phyloP scores from a whole-genome alignment of 2,113 vertebrate genomes.

The Brachionichthys hirsutus region DNA sequence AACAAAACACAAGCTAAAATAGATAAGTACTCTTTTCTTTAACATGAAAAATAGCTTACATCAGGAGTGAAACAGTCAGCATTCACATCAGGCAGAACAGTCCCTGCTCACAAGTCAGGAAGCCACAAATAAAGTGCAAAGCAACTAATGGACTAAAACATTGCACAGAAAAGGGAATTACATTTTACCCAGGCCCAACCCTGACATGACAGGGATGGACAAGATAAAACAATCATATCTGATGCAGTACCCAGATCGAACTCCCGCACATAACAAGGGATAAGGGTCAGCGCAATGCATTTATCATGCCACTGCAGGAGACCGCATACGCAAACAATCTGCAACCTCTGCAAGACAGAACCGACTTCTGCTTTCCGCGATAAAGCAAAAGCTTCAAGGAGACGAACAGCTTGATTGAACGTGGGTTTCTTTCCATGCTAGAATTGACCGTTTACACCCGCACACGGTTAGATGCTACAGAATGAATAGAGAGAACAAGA shows the following conservation, averaged over 20 bases:
- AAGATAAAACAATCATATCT: constrained; percentile 35
- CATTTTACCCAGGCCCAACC: constrained; percentile 45
- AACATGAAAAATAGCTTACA: constrained; percentile 65
- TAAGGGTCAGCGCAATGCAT: constrained; percentile 28
- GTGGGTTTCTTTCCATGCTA: constrained; percentile 3
- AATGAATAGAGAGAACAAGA: constrained; percentile 2
- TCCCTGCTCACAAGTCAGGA: constrained; percentile 67
- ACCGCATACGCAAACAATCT: constrained; percentile 49
- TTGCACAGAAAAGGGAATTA: constrained; percentile 44
- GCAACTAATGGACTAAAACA: constrained; percentile 68
- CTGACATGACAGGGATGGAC: constrained; percentile 54
- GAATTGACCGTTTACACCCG: constrained; percentile 4
- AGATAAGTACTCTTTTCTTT: constrained; percentile 66
- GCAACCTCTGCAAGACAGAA: too few species aligned
- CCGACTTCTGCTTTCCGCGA: constrained; percentile 12
- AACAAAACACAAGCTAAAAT: constrained; percentile 57
- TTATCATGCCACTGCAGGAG: constrained; percentile 52
- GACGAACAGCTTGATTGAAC: not conserved
- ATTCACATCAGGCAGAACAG: constrained; percentile 73
- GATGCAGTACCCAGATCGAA: constrained; percentile 31
- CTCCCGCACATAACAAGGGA: constrained; percentile 38
- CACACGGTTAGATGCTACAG: constrained; percentile 55
- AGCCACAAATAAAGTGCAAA: constrained; percentile 76
- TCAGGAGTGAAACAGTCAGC: constrained; percentile 73
- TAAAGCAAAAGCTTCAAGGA: constrained; percentile 17